Conservation (phyloP, 2,888 invertebrate genomes). For the Pristionchus exspectatus region DNA sequence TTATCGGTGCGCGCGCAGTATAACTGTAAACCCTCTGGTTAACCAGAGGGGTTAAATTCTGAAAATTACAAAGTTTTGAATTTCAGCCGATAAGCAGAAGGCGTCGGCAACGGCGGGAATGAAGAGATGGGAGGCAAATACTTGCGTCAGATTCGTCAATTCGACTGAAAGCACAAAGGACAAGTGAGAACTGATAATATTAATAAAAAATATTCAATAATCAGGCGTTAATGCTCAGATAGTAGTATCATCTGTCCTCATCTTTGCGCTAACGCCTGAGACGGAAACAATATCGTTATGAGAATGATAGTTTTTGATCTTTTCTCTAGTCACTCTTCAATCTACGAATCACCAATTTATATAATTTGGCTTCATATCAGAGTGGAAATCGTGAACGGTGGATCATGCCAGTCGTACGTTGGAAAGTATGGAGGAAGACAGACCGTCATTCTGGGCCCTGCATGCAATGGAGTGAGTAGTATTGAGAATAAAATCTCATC, state of each 20-base stretch:
- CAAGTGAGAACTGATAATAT: neutral
- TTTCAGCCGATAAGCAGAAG: slow-evolving; percentile 43
- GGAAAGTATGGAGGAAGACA: slow-evolving; percentile 48
- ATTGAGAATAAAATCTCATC: neutral
- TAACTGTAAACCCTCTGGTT: too few species aligned
- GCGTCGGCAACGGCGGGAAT: slow-evolving; percentile 40
- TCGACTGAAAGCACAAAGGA: neutral
- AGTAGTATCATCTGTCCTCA: too few species aligned
- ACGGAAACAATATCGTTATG: neutral
- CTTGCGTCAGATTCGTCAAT: slow-evolving; percentile 30
- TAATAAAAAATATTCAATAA: neutral
- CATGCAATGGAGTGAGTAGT: slow-evolving; percentile 46
- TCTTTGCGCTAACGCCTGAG: too few species aligned
- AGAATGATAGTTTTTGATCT: neutral
- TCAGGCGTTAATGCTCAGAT: neutral
- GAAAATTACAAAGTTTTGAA: neutral
- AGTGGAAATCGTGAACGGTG: slow-evolving; percentile 50
- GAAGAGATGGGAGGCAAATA: slow-evolving; percentile 50
- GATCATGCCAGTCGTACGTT: slow-evolving; percentile 49
- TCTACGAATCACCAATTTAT: neutral
- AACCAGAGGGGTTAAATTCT: neutral
- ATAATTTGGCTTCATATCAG: neutral
- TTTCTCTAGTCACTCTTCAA: neutral
- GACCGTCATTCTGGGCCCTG: slow-evolving; percentile 53
- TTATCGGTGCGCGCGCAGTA: too few species aligned